Conservation (phyloP, 2,888 invertebrate species). For the Ernsta delagoae region DNA sequence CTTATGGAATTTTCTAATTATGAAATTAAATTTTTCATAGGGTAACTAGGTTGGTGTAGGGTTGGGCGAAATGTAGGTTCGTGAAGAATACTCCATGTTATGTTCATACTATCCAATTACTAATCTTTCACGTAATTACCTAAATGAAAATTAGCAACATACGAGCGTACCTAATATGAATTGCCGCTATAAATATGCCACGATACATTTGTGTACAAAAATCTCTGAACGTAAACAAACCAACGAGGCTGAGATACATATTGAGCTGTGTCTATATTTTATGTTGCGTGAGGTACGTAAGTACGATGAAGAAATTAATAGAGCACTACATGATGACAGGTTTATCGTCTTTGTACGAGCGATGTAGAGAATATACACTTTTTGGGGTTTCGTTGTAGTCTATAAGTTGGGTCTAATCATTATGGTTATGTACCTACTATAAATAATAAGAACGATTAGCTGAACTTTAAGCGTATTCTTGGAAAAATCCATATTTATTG, state of each 20-base stretch:
- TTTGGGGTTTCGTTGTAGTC: conserved; percentile 6
- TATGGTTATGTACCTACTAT: too few relatives aligned
- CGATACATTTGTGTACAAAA: not conserved
- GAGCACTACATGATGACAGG: conserved; percentile 18
- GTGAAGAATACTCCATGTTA: too few relatives aligned
- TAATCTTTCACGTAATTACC: not conserved
- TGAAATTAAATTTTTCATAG: too few relatives aligned
- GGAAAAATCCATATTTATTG: too few relatives aligned
- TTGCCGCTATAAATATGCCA: not conserved
- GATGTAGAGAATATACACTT: conserved; percentile 10
- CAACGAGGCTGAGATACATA: too few relatives aligned
- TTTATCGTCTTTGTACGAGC: conserved; percentile 1
- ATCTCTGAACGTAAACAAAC: not conserved
- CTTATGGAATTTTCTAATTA: too few relatives aligned
- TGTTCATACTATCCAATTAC: too few relatives aligned
- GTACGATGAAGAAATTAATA: conserved; percentile 28
- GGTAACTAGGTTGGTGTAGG: too few relatives aligned
- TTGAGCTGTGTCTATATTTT: conserved; percentile 11
- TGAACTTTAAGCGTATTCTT: too few relatives aligned
- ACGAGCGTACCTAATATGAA: not conserved
- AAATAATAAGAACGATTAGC: too few relatives aligned
- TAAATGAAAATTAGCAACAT: not conserved
- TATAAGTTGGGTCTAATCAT: too few relatives aligned
- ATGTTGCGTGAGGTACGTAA: conserved; percentile 24
- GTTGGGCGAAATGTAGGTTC: too few relatives aligned